Evolutionary conservation across 2,113 vertebrate species (phyloP), one percentile per base, ranked within the genome.

Genomic region (Megatriorchis doriae): DNA sequence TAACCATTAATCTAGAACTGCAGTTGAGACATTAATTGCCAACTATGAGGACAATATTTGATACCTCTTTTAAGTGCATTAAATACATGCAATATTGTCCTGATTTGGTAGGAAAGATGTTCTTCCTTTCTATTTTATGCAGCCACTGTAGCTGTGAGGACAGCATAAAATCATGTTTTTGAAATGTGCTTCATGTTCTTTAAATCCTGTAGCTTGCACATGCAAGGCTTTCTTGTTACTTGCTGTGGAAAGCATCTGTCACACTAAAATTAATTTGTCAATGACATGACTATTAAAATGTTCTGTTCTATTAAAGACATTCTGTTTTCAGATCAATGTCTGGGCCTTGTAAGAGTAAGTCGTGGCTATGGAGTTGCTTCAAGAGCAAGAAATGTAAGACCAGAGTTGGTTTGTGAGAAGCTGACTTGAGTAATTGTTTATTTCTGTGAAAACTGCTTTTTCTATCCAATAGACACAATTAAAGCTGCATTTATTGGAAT

Each of bases 401-500:
- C 29, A 18, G 65, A 63, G 31, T 61, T 68, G 61, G 10, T 81
- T 61, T 94, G 66, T 16, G 47, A 68, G 78, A 75, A 87, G 61
- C 81, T 85, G 89, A 65, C 83, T 79, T 90, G 70, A 85, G 17
- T 65, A 72, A 93, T 94, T 79, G 73, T 81, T 96, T 94, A 85
- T 94, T 92, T 85, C 78, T 91, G 65, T 75, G 62, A 65, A 85
- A 91, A 82, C 66, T 79, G 81, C 87, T 75, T 94, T 94, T 96
- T 94, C 11, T 75, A 38, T 88, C 83, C 50, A 63, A 15, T 45
- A 52, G 61, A 75, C 43, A 42, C 82, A 86, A 94, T 92, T 96
- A 95, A 89, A 89, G 88, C 27, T 86, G 66, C 70, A 8, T 89
- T 96, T 95, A 93, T 81, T 91, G 95, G 56, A n/a, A 89, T 36